Conservation (phyloP, 2,113 vertebrate species). For the Cervus canadensis region DNA sequence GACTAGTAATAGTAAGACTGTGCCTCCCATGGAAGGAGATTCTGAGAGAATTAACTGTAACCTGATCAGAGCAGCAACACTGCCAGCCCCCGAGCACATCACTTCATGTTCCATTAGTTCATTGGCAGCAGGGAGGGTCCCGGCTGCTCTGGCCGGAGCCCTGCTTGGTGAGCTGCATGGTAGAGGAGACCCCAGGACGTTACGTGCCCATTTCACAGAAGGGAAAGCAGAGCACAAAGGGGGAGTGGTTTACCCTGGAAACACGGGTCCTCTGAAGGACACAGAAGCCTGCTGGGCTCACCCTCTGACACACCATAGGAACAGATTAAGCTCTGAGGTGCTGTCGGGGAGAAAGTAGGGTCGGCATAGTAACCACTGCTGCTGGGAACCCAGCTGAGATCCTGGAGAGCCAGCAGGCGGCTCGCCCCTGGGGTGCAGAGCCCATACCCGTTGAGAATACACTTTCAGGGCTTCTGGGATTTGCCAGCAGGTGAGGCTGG, state of each 20-base stretch:
- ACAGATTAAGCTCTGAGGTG: neutral
- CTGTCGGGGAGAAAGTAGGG: accelerated
- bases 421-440: neutral
- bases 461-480: neutral
- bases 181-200: neutral
- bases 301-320: neutral
- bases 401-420: neutral
- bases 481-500: neutral
- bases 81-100: accelerated
- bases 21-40: neutral
- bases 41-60: constrained; percentile 1
- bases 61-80: neutral
- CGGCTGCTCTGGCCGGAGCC: neutral
- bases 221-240: neutral
- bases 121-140: neutral
- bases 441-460: neutral
- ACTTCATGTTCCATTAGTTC: neutral
- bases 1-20: neutral
- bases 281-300: neutral
- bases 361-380: too few relatives aligned
- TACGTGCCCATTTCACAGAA: neutral
- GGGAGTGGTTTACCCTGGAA: neutral
- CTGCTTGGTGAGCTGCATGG: accelerated
- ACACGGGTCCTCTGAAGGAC: neutral
- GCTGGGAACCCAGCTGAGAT: neutral